Evolutionary conservation across 2,888 invertebrate species (phyloP).

Genomic region (Aspidiotus rigidus): DNA sequence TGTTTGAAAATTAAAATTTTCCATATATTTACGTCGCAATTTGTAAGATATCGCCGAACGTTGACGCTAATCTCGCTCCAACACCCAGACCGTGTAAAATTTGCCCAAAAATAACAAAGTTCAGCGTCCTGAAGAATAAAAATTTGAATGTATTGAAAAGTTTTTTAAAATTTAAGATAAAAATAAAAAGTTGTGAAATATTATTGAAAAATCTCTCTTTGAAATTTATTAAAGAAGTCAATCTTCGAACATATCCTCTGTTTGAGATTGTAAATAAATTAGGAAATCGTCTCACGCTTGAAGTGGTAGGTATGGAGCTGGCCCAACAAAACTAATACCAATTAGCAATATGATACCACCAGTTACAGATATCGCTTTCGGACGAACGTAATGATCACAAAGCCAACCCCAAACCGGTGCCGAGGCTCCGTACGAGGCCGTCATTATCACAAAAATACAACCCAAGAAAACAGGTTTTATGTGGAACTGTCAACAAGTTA

Average conservation of each 20-base stretch:
- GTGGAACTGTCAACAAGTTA: constrained; percentile 48
- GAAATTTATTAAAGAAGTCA: too few relatives aligned
- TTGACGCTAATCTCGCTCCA: constrained; percentile 73
- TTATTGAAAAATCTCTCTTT: too few relatives aligned
- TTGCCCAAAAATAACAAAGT: constrained; percentile 60
- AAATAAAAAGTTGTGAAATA: too few relatives aligned
- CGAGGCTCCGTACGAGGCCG: constrained; percentile 66
- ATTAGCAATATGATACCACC: constrained; percentile 58
- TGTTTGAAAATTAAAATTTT: not conserved
- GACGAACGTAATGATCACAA: constrained; percentile 58
- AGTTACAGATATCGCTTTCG: constrained; percentile 57
- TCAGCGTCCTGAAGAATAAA: constrained; percentile 48
- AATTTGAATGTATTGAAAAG: not conserved
- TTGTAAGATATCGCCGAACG: constrained; percentile 72
- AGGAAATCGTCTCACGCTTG: constrained; percentile 47
- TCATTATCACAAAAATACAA: constrained; percentile 74
- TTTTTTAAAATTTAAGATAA: not conserved
- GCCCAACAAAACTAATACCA: constrained; percentile 68
- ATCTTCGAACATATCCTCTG: too few relatives aligned
- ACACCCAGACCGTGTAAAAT: constrained; percentile 76
- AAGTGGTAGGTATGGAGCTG: constrained; percentile 63
- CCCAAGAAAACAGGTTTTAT: constrained; percentile 63
- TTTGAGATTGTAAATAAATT: too few relatives aligned
- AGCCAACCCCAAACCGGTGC: constrained; percentile 74
- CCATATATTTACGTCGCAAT: constrained; percentile 63